These are phyloP conservation scores for Plectus sambesii DNA, from an alignment of 1,140 invertebrate species.

Conservation along the genomic window DNA sequence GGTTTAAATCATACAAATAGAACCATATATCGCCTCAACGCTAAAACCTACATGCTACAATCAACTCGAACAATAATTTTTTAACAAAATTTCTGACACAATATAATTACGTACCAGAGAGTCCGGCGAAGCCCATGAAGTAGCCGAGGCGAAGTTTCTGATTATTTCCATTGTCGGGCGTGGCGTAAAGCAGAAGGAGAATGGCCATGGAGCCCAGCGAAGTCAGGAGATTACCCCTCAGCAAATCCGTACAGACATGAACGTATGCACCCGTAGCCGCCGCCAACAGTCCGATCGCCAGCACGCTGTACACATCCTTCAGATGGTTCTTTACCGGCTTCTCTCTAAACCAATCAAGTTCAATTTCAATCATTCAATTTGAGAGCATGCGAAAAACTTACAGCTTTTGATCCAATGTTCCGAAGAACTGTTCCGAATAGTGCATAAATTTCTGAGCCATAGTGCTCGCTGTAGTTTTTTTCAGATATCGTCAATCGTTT, in stretches of 20 bases:
- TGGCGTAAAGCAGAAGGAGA: slow-evolving; percentile 64
- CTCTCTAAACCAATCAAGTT: too few species aligned
- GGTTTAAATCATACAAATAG: slow-evolving; percentile 36
- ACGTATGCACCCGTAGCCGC: slow-evolving; percentile 69
- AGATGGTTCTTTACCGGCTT: slow-evolving; percentile 70
- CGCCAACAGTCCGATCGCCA: slow-evolving; percentile 66
- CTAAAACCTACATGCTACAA: too few species aligned
- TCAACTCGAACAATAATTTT: too few species aligned
- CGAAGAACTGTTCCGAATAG: too few species aligned
- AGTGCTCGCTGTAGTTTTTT: too few species aligned
- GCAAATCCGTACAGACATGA: slow-evolving; percentile 62
- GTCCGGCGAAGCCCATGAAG: slow-evolving; percentile 59
- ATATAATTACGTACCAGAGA: slow-evolving; percentile 41
- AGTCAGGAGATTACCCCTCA: slow-evolving; percentile 59
- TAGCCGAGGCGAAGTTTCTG: slow-evolving; percentile 60
- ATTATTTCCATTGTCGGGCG: slow-evolving; percentile 71
- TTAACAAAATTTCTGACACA: too few species aligned
- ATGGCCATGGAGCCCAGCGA: slow-evolving; percentile 61
- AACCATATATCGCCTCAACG: too few species aligned
- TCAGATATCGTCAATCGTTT: too few species aligned
- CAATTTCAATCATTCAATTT: too few species aligned
- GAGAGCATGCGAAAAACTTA: too few species aligned
- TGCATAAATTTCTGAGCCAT: too few species aligned
- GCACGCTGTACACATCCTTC: slow-evolving; percentile 83
- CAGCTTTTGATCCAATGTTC: too few species aligned